Evolutionary conservation across 1,140 invertebrate genomes (phyloP).

Genomic region (Teleopsis dalmanni): DNA sequence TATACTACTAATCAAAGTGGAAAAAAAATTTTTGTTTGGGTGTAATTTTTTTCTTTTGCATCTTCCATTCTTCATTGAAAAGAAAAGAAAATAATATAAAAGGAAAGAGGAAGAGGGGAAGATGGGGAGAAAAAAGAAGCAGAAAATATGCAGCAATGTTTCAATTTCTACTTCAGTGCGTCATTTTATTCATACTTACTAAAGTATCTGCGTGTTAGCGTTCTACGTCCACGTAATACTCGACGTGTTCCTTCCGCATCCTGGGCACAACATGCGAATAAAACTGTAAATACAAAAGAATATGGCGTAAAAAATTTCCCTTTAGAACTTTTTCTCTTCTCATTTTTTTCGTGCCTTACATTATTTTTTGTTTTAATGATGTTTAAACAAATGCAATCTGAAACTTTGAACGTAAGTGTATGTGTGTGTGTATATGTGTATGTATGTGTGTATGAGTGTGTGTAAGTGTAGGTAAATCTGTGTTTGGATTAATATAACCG

Average conservation of each 20-base stretch:
- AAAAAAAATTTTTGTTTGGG: too few species aligned
- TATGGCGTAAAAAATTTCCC: not conserved
- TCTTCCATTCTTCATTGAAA: too few species aligned
- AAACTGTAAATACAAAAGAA: conserved; percentile 46
- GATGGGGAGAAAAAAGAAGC: too few species aligned
- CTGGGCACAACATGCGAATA: conserved; percentile 55
- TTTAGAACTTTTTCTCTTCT: not conserved
- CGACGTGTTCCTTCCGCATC: conserved; percentile 65
- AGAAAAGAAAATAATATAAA: too few species aligned
- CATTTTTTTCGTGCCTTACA: not conserved
- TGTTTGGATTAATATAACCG: not conserved
- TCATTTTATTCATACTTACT: conserved; percentile 52
- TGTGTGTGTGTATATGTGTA: not conserved
- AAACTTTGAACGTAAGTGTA: not conserved
- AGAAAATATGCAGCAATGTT: too few species aligned
- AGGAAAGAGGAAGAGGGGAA: too few species aligned
- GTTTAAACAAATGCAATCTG: not conserved
- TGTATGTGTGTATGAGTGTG: not conserved
- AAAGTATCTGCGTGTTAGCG: conserved; percentile 64
- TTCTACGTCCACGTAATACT: conserved; percentile 63
- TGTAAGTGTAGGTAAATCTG: not conserved
- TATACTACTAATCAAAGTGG: too few species aligned
- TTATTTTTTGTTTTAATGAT: not conserved
- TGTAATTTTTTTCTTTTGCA: too few species aligned
- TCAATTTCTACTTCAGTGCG: not conserved